Base-by-base conservation (phyloP, 64 coral and sea anemone species). In the Actinia tenebrosa region DNA sequence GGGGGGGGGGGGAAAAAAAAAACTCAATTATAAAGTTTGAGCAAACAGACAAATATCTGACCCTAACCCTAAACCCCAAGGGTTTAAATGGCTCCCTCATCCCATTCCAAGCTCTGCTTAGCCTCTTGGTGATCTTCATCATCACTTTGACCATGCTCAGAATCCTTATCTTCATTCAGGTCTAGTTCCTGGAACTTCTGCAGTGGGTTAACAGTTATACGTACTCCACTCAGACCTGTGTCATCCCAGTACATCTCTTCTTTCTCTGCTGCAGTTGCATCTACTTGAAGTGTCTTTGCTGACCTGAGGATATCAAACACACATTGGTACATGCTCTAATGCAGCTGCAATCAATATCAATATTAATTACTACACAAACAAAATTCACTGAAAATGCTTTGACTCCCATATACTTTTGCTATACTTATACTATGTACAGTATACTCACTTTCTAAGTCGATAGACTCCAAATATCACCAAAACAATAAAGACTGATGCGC, bases 171-270 rank as follows among this genome's bases (percentile, higher is more conserved):
- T 87, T 96, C 94, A 86, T 96, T 96, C 85, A 96, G 83, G 53
- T 93, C 94, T 2, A 96, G 88, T 77, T 96, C 94, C 83, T 96
- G 94, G 58, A 96, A 96, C 83, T 96, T 96, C 84, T 96, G 91
- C 79, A 96, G 88, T 26, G 94, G 94, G 86, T 96, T 96, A 17
- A 96, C 91, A 9, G 94, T 96, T 66, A 96, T 89, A 16, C 94
- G 92, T 22, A 96, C 94, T 26, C 94, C 94, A 62, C 91, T 89
- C 56, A 96, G 86, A 1, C 94, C 94, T 27, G 91, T 96, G 88
- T 96, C 94, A 50, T 96, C 94, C 94, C 94, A 96, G 85, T 96
- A 96, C 86, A 96, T 86, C 79, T 96, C 94, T 60, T 91, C 94
- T 78, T 92, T 92, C 22, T 96, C 92, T 5, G 88, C 69, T 15